These are phyloP conservation scores for Poecilus cupreus DNA, from an alignment of 2,888 invertebrate species.

Conservation along the genomic window DNA sequence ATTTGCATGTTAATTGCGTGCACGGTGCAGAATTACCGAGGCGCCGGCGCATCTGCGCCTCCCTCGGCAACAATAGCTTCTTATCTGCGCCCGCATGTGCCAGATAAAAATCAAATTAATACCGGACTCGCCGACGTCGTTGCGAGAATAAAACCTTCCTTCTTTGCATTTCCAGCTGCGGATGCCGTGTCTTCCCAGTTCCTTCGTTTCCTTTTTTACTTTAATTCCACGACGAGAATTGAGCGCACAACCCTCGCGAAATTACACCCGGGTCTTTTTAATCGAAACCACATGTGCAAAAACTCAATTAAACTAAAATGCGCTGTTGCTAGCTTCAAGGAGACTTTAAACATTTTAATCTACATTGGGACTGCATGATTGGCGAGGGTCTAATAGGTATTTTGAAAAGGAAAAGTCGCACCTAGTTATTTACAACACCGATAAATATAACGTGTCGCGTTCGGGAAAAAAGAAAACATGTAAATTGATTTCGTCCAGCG, in stretches of 20 bases:
- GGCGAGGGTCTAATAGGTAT: not conserved
- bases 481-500: conserved; percentile 66
- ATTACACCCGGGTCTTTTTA: not conserved
- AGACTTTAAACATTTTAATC: not conserved
- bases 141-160: conserved; percentile 59
- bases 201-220: conserved; percentile 1
- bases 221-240: conserved; percentile 4
- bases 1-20: conserved; percentile 68
- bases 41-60: conserved; percentile 60
- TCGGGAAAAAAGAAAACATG: conserved; percentile 65
- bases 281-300: conserved; percentile 31
- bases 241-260: not conserved
- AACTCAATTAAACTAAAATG: conserved; percentile 35
- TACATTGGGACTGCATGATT: not conserved
- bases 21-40: conserved; percentile 57
- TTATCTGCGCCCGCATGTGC: conserved; percentile 63
- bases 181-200: conserved; percentile 1
- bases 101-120: conserved; percentile 67
- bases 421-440: conserved; percentile 69
- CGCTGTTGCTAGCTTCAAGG: not conserved
- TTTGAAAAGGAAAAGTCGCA: conserved; percentile 15
- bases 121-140: conserved; percentile 62
- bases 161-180: conserved; percentile 34
- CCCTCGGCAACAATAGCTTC: conserved; percentile 61
- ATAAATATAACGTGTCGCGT: conserved; percentile 67